Base-by-base conservation (phyloP, 2,797 vertebrate genomes). In the Adelosebastes latens region DNA sequence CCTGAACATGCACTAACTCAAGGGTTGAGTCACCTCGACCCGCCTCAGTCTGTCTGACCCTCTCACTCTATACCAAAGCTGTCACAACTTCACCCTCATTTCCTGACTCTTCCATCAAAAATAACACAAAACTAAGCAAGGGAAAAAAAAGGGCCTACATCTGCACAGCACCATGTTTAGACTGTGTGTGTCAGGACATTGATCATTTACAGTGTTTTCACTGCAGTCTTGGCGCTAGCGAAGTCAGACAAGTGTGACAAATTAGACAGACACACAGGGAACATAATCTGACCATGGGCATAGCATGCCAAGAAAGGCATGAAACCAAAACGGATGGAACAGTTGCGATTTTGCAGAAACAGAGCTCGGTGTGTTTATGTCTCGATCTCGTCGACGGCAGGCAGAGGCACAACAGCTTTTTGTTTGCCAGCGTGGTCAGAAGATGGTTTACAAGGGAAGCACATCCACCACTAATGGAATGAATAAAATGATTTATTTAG, bases 401-500 rank as follows among this genome's bases (percentile, higher is more conserved):
- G 62, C 58, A 64, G 53, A 88, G 55, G 86, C 85, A 72, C 80
- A 82, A 82, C 92, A 85, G 84, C 85, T 90, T 90, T 88, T 86
- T 93, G 83, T 94, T 94, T 93, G 81, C 92, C 88, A 90, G 84
- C 71, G 83, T 81, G 91, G 92, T 89, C 92, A 89, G 90, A 91
- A 85, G 87, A 89, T 85, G 91, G 93, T 95, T 94, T 94, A 94
- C 92, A 92, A 88, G 90, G 82, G 82, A 91, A 90, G 89, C 91
- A 94, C 92, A 95, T 94, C 88, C 92, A 88, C 89, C 88, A 80
- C 93, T 93, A 94, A 95, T 93, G 92, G 94, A 94, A 96, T 94
- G 94, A 94, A 94, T 92, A 94, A 95, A 95, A 96, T 96, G 85
- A 96, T 95, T 96, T 96, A 95, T 96, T 96, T 95, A 95, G 92